A percentile compares a stretch with the other conserved stretches of the same genome.
Evolutionary conservation across 2,888 invertebrate species (phyloP).

Genomic region (Drosophila setosimentum): DNA sequence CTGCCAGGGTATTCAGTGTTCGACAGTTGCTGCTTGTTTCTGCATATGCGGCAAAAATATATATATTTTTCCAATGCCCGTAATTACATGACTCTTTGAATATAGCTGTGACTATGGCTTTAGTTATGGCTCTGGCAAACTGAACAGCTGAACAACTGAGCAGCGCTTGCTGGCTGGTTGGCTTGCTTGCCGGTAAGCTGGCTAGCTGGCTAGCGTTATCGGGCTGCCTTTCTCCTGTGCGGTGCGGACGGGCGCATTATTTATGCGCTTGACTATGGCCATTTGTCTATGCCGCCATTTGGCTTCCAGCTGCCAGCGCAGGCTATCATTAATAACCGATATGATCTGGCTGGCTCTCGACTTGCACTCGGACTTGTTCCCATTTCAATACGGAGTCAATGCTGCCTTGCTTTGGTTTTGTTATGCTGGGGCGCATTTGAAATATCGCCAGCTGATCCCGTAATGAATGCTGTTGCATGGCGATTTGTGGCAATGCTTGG

Average conservation of each 20-base stretch:
- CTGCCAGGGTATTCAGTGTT: constrained; percentile 3
- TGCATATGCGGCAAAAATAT: constrained; percentile 33
- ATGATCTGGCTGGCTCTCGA: constrained; percentile 69
- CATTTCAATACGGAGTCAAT: constrained; percentile 34
- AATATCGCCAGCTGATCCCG: constrained; percentile 72
- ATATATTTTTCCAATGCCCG: constrained; percentile 44
- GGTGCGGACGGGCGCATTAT: constrained; percentile 48
- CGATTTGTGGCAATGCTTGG: constrained; percentile 48
- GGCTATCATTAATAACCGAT: constrained; percentile 83
- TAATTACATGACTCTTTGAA: constrained; percentile 55
- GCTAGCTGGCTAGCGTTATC: constrained; percentile 40
- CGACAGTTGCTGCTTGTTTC: constrained; percentile 6
- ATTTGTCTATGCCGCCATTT: constrained; percentile 80
- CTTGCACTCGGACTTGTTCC: constrained; percentile 56
- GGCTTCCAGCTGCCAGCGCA: constrained; percentile 81
- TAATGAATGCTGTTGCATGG: constrained; percentile 66
- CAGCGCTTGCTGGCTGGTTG: not conserved
- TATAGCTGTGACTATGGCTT: constrained; percentile 24
- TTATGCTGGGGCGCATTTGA: constrained; percentile 58
- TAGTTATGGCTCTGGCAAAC: constrained; percentile 10
- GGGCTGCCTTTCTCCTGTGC: constrained; percentile 65
- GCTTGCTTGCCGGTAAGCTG: constrained; percentile 13
- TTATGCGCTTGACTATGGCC: constrained; percentile 67
- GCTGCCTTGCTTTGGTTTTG: not conserved
- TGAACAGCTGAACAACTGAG: not conserved